Evolutionary conservation across 2,888 invertebrate genomes (phyloP).

Genomic region (Rhabditoides inermis): DNA sequence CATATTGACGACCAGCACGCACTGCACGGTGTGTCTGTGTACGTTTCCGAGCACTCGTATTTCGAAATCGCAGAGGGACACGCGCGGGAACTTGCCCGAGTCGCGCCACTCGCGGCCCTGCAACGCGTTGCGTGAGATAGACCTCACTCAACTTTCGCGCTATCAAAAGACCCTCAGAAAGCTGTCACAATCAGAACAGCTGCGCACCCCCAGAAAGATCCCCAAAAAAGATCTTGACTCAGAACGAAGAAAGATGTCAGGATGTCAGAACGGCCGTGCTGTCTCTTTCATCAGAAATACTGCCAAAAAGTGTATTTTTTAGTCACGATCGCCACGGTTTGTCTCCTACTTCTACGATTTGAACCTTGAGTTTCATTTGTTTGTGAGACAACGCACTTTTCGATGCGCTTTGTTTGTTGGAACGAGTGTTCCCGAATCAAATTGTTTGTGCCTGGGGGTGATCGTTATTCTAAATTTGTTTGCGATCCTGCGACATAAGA

Average conservation of each 20-base stretch:
- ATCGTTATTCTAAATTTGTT: no score
- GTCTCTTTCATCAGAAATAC: neutral
- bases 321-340: neutral
- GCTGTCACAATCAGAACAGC: no score
- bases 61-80: conserved; percentile 54
- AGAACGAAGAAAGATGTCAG: neutral
- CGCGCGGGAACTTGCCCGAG: conserved; percentile 53
- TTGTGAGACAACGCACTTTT: no score
- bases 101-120: conserved; percentile 51
- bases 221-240: neutral
- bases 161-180: no score
- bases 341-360: no score
- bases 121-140: no score
- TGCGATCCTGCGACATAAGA: no score
- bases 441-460: no score
- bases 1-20: conserved; percentile 51
- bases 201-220: neutral
- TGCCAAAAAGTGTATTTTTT: neutral
- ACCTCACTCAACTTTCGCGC: no score
- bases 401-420: no score
- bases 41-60: conserved; percentile 53
- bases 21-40: conserved; percentile 49
- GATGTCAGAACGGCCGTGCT: neutral
- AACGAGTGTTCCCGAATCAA: no score
- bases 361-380: no score